Base-by-base conservation (phyloP, 1,140 invertebrate species). In the Stratiolaelaps scimitus region DNA sequence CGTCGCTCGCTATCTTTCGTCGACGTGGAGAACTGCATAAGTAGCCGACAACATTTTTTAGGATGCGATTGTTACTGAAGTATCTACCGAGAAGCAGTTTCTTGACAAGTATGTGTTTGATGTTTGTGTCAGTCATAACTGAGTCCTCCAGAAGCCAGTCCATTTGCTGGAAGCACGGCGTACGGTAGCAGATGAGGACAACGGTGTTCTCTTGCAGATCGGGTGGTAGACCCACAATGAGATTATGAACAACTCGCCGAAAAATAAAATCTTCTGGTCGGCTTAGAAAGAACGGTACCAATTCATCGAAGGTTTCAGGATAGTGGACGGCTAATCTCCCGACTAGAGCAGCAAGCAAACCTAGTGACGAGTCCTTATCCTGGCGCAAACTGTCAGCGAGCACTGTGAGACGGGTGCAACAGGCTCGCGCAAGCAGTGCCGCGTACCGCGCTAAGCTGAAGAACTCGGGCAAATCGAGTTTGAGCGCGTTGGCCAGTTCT, bases 1-100 rank as follows among this genome's bases (percentile, higher is more conserved):
- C 23, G 4, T 34, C 1, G 26, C 53, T 15, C 1, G 53, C 53
- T 19, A 60, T 17, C 4, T 17, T 34, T 60, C 34, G 26, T 34
- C 53, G 53, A n/a, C 26, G 13, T 34, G 53, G 53, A 10, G 53
- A 60, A 26, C 53, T 60, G n/a, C 26, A 34, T 15, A 60, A 26
- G 53, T 60, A 60, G 6, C 53, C 53, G 2, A 60, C 5, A 34
- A 60, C 53, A 34, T 60, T 60, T 17, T 23, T n/a, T 15, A 60
- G 26, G 53, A 60, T 23, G 17, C 53, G 53, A 26, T 23, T 23
- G 26, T 34, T 29, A 60, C 13, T n/a, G 53, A 60, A 60, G 23
- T 60, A 60, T 60, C 53, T 60, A 10, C 53, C 53, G 4, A 60
- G 53, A 1, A 60, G 53, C 15, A 60, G 53, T 26, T 60, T 60